Base-by-base conservation (phyloP, 2,888 invertebrate species). In the Euplagia quadripunctaria region DNA sequence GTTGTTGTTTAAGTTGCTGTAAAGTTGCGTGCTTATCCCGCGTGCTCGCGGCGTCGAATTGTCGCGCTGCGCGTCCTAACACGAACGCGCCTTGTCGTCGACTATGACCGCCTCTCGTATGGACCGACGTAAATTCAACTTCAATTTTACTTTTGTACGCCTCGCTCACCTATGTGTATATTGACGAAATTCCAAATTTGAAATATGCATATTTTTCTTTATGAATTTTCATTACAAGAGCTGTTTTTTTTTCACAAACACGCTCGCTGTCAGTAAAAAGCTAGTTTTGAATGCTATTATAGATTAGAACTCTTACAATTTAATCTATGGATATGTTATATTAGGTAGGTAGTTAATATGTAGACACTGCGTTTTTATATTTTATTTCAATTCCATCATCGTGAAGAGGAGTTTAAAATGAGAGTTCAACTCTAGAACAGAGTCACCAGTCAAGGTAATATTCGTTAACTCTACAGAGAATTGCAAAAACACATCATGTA, bases 1-100 rank as follows among this genome's bases (percentile, higher is more conserved):
- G 75, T 77, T 77, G 78, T n/a, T 77, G 81, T 79, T 79, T 84
- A 82, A 81, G 77, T 79, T 80, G 79, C 61, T 79, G 82, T 67
- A 72, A 76, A 79, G 82, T 80, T 83, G 85, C 84, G 86, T 82
- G 82, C 74, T 79, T 85, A 85, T 81, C 85, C 86, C 92, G 92
- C 93, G 92, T 92, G 92, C 78, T 85, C 79, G 77, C 80, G 78
- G 81, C 86, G 82, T 85, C 83, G 86, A 77, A 76, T 82, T 84
- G 86, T 78, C 81, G 83, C 85, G 84, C 78, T 80, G 85, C 90
- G 90, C 94, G 94, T 92, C 92, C 90, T 89, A 79, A 76, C 91
- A 77, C 89, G 78, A 82, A 84, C 91, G 91, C 90, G 92, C 82
- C 89, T 88, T 89, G 86, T 86, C 87, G 85, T 90, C 91, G 93